Evolutionary conservation across 2,113 vertebrate species (phyloP).

Genomic region (Azemiops feae): DNA sequence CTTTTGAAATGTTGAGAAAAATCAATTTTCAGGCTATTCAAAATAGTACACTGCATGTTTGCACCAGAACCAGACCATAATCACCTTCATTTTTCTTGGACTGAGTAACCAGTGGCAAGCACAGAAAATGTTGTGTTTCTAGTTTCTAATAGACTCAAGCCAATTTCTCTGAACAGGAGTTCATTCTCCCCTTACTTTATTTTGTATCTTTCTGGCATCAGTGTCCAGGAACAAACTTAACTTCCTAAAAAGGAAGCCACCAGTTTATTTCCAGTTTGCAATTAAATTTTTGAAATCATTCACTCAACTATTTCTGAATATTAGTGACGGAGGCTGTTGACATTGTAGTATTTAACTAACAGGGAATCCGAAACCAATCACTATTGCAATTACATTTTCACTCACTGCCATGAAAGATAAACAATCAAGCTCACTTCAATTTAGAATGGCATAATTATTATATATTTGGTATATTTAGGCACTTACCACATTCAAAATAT

Average conservation of each 20-base stretch:
- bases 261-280: constrained; percentile 50
- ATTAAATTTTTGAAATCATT: constrained; percentile 52
- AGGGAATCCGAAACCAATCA: constrained; percentile 34
- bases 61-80: neutral
- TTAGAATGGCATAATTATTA: constrained; percentile 39
- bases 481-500: neutral
- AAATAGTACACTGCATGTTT: constrained; percentile 2
- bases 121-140: constrained; percentile 22
- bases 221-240: neutral
- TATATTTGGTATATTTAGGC: neutral
- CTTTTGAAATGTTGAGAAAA: constrained; percentile 41
- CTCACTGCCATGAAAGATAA: constrained; percentile 16
- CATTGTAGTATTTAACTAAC: constrained; percentile 56
- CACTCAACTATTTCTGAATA: constrained; percentile 61
- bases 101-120: neutral
- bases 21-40: constrained; percentile 22
- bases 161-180: neutral
- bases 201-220: constrained; percentile 7
- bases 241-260: constrained; percentile 33
- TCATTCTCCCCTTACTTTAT: neutral
- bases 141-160: neutral
- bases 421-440: constrained; percentile 48
- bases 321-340: constrained; percentile 54
- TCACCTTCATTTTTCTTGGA: neutral
- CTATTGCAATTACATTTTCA: constrained; percentile 33